phyloP scores from a whole-genome alignment of 2,888 invertebrate genomes.

The Tachina lurida region DNA sequence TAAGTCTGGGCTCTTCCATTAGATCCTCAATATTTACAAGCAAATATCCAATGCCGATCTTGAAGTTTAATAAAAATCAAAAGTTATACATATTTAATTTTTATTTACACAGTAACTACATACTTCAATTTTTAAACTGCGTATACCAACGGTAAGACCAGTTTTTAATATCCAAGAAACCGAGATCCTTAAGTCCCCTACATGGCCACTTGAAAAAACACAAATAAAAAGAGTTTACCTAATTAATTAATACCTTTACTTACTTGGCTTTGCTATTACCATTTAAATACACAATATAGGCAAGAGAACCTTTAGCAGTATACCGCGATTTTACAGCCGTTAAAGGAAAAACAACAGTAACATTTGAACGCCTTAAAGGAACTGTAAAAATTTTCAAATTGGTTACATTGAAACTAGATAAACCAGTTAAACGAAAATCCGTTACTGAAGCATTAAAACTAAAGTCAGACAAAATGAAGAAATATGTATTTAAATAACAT shows the following conservation, averaged over 20 bases:
- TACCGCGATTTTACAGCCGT: constrained; percentile 76
- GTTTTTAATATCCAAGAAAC: constrained; percentile 75
- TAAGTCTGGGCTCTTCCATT: constrained; percentile 78
- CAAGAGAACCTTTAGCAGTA: constrained; percentile 79
- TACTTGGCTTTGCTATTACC: constrained; percentile 79
- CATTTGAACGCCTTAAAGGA: constrained; percentile 72
- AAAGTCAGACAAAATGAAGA: constrained; percentile 18
- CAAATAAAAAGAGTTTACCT: neutral
- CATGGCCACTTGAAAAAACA: constrained; percentile 70
- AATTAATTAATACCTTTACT: constrained; percentile 64
- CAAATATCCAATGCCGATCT: constrained; percentile 75
- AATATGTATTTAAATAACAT: neutral
- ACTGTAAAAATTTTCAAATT: constrained; percentile 72
- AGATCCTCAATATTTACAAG: constrained; percentile 76
- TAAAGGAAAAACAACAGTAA: constrained; percentile 76
- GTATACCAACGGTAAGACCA: constrained; percentile 73
- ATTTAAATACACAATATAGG: constrained; percentile 77
- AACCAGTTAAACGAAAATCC: constrained; percentile 75
- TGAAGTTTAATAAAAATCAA: neutral
- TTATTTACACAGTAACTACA: neutral
- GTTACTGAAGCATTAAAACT: constrained; percentile 77
- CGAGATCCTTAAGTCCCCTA: constrained; percentile 73
- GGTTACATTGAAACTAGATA: constrained; percentile 76
- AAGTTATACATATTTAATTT: neutral
- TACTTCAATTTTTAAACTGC: constrained; percentile 75